A percentile compares a stretch with the other conserved stretches of the same genome.
phyloP scores from a whole-genome alignment of 2,888 invertebrate species.

The Germaria angustata region DNA sequence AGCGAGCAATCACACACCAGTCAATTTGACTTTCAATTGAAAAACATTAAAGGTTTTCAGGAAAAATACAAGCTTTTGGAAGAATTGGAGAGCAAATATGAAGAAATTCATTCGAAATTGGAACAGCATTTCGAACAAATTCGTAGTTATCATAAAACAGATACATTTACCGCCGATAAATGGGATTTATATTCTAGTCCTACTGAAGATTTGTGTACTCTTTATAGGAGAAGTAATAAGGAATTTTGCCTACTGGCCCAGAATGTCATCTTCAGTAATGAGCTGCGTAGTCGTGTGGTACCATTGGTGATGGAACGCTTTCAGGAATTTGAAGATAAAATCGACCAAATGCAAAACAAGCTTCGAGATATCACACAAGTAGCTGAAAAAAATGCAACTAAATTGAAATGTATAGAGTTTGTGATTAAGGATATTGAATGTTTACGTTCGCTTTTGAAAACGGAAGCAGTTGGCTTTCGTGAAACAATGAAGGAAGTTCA shows the following conservation, averaged over 20 bases:
- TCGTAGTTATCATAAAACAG: conserved; percentile 66
- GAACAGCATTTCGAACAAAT: conserved; percentile 71
- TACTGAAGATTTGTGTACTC: conserved; percentile 74
- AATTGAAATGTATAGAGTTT: conserved; percentile 70
- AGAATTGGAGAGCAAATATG: conserved; percentile 67
- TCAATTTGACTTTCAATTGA: conserved; percentile 34
- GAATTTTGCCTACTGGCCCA: conserved; percentile 73
- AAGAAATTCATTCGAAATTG: conserved; percentile 66
- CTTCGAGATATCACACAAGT: conserved; percentile 69
- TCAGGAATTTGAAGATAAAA: conserved; percentile 67
- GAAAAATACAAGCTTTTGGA: conserved; percentile 67
- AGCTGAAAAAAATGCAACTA: conserved; percentile 69
- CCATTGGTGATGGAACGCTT: conserved; percentile 71
- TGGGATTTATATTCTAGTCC: conserved; percentile 64
- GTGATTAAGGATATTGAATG: conserved; percentile 71
- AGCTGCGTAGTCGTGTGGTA: conserved; percentile 72
- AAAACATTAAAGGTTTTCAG: neutral
- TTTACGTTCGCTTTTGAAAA: conserved; percentile 61
- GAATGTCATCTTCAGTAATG: conserved; percentile 73
- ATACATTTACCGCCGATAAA: conserved; percentile 63
- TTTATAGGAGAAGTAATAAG: conserved; percentile 72
- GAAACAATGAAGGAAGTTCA: conserved; percentile 75
- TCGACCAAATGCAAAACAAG: conserved; percentile 69
- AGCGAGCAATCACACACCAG: conserved; percentile 68
- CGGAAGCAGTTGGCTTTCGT: neutral